Percentiles rank a stretch among this genome's conserved stretches.
Evolutionary conservation across 2,888 invertebrate genomes (phyloP).

Genomic region (Caradrina clavipalpis): DNA sequence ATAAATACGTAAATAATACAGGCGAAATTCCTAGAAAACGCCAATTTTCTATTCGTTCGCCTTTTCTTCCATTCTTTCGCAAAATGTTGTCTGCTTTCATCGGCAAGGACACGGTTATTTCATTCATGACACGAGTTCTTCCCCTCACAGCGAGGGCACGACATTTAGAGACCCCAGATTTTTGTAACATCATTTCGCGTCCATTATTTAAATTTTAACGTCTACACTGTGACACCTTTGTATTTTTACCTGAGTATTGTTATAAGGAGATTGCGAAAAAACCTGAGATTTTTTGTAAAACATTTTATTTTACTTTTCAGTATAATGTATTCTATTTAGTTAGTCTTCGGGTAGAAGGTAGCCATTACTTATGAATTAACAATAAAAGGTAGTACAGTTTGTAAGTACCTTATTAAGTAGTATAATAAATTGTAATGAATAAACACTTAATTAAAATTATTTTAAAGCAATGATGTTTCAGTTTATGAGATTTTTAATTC

Average conservation of each 20-base stretch:
- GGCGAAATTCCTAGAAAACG: not conserved
- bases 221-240: slow-evolving; percentile 43
- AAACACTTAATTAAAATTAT: not conserved
- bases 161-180: slow-evolving; percentile 27
- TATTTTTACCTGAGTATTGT: slow-evolving; percentile 40
- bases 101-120: slow-evolving; percentile 19
- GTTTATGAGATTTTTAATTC: not conserved
- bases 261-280: slow-evolving; percentile 13
- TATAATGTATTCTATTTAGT: slow-evolving; percentile 9
- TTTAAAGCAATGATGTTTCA: not conserved
- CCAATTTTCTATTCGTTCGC: not conserved
- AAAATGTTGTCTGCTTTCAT: not conserved
- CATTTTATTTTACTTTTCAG: not conserved
- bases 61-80: not conserved
- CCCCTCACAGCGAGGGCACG: not conserved
- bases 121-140: slow-evolving; percentile 32
- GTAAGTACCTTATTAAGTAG: not conserved
- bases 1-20: not conserved
- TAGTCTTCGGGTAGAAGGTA: not conserved
- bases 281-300: slow-evolving; percentile 17
- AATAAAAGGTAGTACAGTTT: not conserved
- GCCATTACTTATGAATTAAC: not conserved
- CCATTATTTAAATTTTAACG: slow-evolving; percentile 58
- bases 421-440: not conserved
- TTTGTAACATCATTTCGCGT: slow-evolving; percentile 49